phyloP scores from a whole-genome alignment of 2,888 invertebrate species.

The Spodoptera picta region DNA sequence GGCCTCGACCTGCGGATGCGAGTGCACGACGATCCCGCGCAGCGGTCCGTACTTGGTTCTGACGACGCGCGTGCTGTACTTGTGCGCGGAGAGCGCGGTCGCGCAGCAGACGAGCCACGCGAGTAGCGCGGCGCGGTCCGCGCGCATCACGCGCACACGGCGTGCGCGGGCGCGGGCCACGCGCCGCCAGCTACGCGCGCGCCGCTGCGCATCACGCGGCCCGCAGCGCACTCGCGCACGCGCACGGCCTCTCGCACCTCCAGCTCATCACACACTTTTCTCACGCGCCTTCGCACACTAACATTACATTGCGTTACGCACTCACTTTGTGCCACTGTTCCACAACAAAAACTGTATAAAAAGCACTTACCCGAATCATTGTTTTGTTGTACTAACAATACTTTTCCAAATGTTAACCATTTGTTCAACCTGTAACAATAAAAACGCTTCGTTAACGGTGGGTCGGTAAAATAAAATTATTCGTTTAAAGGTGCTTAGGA shows the following conservation, averaged over 20 bases:
- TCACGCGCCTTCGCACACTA: conserved; percentile 78
- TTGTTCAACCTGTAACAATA: conserved; percentile 75
- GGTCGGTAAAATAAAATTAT: conserved; percentile 36
- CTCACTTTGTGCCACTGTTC: conserved; percentile 32
- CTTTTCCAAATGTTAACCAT: conserved; percentile 66
- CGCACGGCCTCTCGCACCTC: conserved; percentile 69
- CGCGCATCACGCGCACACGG: conserved; percentile 85
- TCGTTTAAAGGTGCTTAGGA: conserved; percentile 42
- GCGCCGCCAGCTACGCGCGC: conserved; percentile 73
- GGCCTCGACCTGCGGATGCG: conserved; percentile 95
- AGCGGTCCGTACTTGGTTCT: conserved; percentile 96
- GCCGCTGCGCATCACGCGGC: conserved; percentile 75
- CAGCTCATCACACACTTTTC: conserved; percentile 75
- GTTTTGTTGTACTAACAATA: conserved; percentile 62
- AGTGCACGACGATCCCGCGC: conserved; percentile 94
- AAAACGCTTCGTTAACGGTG: conserved; percentile 18
- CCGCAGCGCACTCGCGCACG: conserved; percentile 65
- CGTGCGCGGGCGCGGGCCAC: conserved; percentile 72
- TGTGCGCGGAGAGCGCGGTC: conserved; percentile 90
- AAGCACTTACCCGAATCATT: conserved; percentile 80
- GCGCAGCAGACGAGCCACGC: conserved; percentile 89
- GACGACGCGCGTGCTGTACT: conserved; percentile 94
- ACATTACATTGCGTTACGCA: conserved; percentile 54
- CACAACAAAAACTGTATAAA: conserved; percentile 31
- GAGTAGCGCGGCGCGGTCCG: conserved; percentile 86